phyloP scores from a whole-genome alignment of 2,888 invertebrate genomes.

The Phengaris alcon region DNA sequence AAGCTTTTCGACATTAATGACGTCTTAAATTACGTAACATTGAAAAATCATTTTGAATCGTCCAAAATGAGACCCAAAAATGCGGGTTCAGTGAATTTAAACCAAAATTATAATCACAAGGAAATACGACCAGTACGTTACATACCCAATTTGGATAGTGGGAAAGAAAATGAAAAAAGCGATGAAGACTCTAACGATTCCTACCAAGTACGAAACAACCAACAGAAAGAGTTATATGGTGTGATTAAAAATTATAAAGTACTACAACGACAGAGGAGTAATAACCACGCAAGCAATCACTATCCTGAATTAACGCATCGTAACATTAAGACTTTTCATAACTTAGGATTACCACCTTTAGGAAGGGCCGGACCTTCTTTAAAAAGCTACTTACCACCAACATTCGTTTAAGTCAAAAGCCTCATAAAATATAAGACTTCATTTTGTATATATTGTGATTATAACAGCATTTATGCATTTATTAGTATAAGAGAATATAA shows the following conservation, averaged over 20 bases:
- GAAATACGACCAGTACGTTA: conserved; percentile 47
- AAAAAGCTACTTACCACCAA: conserved; percentile 68
- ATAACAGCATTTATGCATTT: conserved; percentile 56
- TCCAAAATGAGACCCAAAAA: conserved; percentile 57
- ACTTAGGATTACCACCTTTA: conserved; percentile 60
- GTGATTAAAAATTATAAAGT: conserved; percentile 71
- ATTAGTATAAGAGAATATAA: conserved; percentile 50
- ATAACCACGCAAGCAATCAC: conserved; percentile 48
- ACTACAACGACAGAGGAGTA: conserved; percentile 58
- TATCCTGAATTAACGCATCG: conserved; percentile 51
- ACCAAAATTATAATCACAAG: conserved; percentile 46
- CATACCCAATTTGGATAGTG: conserved; percentile 46
- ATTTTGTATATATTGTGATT: conserved; percentile 40
- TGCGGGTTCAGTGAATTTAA: conserved; percentile 42
- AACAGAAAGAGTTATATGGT: conserved; percentile 59
- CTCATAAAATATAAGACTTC: conserved; percentile 49
- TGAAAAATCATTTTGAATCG: conserved; percentile 67
- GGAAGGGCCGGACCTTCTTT: conserved; percentile 70
- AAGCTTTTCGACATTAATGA: conserved; percentile 60
- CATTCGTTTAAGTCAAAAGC: conserved; percentile 51
- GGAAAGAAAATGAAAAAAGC: conserved; percentile 39
- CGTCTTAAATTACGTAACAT: conserved; percentile 59
- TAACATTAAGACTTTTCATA: conserved; percentile 50
- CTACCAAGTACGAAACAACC: conserved; percentile 48
- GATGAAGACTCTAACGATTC: conserved; percentile 42